A percentile compares a stretch with the other conserved stretches of the same genome.
Evolutionary conservation across 2,113 vertebrate species (phyloP).

Genomic region (Gyps fulvus): DNA sequence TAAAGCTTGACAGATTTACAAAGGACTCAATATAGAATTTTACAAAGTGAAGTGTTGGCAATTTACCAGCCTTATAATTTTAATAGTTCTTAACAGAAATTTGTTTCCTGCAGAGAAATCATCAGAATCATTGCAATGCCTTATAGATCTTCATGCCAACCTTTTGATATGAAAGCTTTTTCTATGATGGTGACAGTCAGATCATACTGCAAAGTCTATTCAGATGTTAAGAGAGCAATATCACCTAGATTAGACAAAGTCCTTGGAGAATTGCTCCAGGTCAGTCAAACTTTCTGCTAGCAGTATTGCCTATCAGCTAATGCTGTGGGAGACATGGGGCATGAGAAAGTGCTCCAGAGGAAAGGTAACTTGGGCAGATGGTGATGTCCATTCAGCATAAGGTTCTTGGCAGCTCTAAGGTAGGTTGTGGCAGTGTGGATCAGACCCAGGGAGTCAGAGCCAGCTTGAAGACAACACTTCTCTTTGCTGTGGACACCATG

Average conservation of each 20-base stretch:
- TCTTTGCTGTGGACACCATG: neutral
- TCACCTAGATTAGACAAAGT: neutral
- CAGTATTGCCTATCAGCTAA: neutral
- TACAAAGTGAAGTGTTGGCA: neutral
- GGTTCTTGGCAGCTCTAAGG: neutral
- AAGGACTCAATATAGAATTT: neutral
- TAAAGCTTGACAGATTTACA: neutral
- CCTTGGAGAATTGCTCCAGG: neutral
- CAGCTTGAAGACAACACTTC: neutral
- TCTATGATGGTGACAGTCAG: neutral
- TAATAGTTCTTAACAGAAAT: neutral
- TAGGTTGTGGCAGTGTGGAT: neutral
- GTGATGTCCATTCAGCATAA: neutral
- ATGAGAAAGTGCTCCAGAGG: neutral
- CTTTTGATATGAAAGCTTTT: neutral
- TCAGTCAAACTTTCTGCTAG: neutral
- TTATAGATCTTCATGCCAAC: neutral
- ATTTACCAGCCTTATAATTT: neutral
- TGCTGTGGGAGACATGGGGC: neutral
- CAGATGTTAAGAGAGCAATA: rapidly evolving
- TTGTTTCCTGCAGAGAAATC: neutral
- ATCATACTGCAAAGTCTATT: neutral
- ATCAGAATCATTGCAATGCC: neutral
- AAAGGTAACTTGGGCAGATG: neutral
- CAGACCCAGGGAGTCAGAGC: neutral